Percentiles rank a stretch among this genome's conserved stretches.
phyloP scores from a whole-genome alignment of 2,797 vertebrate genomes.

The Darevskia mixta region DNA sequence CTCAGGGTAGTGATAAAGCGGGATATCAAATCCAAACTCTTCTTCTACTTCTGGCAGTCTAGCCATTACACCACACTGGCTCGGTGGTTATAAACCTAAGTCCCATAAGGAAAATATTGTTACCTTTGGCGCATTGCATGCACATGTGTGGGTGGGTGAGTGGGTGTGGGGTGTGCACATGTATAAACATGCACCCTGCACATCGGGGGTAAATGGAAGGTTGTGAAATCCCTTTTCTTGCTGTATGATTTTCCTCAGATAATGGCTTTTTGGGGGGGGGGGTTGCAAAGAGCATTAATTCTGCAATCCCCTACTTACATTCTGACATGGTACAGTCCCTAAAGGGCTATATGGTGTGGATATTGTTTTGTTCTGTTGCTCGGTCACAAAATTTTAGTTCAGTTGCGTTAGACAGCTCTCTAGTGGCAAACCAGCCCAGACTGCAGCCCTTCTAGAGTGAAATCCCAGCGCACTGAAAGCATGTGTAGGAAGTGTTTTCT shows the following conservation, averaged over 20 bases:
- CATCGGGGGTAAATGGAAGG: not conserved
- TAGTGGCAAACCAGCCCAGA: conserved; percentile 22
- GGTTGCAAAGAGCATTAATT: not conserved
- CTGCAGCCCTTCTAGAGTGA: not conserved
- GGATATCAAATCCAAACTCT: too few relatives aligned
- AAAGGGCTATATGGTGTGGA: too few relatives aligned
- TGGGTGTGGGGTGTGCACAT: not conserved
- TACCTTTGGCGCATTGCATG: too few relatives aligned
- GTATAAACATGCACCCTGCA: not conserved
- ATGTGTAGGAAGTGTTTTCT: conserved; percentile 13
- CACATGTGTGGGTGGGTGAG: too few relatives aligned
- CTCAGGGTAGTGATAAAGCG: too few relatives aligned
- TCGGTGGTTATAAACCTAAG: too few relatives aligned
- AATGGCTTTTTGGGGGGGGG: not conserved
- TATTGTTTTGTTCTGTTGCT: not conserved
- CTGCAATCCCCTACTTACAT: not conserved
- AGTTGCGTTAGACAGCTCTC: conserved; percentile 35
- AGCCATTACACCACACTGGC: too few relatives aligned
- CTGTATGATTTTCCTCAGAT: not conserved
- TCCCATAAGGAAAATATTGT: too few relatives aligned
- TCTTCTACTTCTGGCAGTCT: too few relatives aligned
- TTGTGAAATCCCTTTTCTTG: not conserved
- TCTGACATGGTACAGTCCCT: not conserved
- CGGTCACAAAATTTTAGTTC: not conserved
- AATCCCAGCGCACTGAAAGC: not conserved